phyloP scores from a whole-genome alignment of 2,888 invertebrate species.

The Cacoxenus indagator region DNA sequence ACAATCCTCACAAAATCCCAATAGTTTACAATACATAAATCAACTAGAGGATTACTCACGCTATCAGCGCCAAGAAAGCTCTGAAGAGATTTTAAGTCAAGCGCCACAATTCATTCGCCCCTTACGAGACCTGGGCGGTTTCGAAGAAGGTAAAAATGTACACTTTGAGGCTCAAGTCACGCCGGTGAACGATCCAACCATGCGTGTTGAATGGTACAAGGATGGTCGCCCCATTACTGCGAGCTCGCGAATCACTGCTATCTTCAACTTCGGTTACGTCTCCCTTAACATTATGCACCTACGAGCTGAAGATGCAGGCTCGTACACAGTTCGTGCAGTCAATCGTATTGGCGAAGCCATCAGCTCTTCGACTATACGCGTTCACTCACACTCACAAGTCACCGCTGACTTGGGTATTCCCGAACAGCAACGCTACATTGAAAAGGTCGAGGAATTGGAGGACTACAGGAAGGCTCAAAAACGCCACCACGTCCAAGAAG shows the following conservation, averaged over 20 bases:
- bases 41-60: constrained; percentile 91
- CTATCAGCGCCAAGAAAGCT: constrained; percentile 87
- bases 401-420: constrained; percentile 90
- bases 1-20: constrained; percentile 90
- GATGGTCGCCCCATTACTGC: constrained; percentile 95
- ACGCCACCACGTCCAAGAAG: constrained; percentile 84
- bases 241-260: constrained; percentile 96
- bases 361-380: constrained; percentile 83
- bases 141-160: constrained; percentile 91
- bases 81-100: constrained; percentile 85
- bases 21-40: constrained; percentile 90
- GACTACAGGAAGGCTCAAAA: constrained; percentile 85
- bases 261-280: constrained; percentile 99
- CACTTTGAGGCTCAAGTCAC: constrained; percentile 94
- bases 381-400: constrained; percentile 84
- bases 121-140: constrained; percentile 86
- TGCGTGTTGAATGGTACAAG: constrained; percentile 96
- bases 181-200: constrained; percentile 92
- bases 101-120: constrained; percentile 90
- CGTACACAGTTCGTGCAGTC: constrained; percentile 91
- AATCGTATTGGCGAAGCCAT: constrained; percentile 92
- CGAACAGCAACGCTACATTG: constrained; percentile 91
- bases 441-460: constrained; percentile 92
- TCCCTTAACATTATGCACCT: constrained; percentile 98
- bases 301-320: constrained; percentile 97